phyloP scores from a whole-genome alignment of 2,113 vertebrate species.

The Halichoeres trimaculatus region DNA sequence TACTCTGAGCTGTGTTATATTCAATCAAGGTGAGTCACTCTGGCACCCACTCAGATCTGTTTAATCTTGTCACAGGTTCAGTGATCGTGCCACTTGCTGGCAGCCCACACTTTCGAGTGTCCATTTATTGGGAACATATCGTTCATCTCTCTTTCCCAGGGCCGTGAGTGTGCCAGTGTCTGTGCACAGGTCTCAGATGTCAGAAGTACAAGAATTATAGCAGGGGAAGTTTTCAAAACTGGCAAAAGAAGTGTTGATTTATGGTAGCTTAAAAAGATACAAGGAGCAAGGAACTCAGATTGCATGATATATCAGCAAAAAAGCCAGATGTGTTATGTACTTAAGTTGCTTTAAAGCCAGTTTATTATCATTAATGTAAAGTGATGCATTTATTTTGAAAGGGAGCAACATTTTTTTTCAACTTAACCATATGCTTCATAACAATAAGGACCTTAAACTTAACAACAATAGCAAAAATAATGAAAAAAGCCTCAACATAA shows the following conservation, averaged over 20 bases:
- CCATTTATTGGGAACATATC: slow-evolving; percentile 51
- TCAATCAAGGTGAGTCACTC: slow-evolving; percentile 64
- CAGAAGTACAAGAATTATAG: not conserved
- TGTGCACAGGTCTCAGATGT: slow-evolving; percentile 21
- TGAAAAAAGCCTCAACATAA: not conserved
- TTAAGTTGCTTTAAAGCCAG: too few species aligned
- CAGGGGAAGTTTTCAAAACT: not conserved
- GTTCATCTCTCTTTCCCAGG: slow-evolving; percentile 24
- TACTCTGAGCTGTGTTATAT: slow-evolving; percentile 19
- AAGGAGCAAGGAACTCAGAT: too few species aligned
- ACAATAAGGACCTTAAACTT: too few species aligned
- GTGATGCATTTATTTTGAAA: too few species aligned
- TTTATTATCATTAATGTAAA: too few species aligned
- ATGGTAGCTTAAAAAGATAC: too few species aligned
- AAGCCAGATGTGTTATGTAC: too few species aligned
- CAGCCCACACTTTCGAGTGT: slow-evolving; percentile 16
- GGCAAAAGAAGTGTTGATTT: too few species aligned
- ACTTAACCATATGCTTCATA: not conserved
- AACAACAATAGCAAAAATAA: not conserved
- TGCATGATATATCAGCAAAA: too few species aligned
- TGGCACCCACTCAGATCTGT: slow-evolving; percentile 44
- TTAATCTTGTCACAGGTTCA: slow-evolving; percentile 56
- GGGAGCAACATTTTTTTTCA: too few species aligned
- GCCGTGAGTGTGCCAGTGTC: not conserved
- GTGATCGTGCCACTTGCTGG: slow-evolving; percentile 3